Base-by-base conservation (phyloP, 2,797 vertebrate genomes). In the Chiroxiphia lanceolata region DNA sequence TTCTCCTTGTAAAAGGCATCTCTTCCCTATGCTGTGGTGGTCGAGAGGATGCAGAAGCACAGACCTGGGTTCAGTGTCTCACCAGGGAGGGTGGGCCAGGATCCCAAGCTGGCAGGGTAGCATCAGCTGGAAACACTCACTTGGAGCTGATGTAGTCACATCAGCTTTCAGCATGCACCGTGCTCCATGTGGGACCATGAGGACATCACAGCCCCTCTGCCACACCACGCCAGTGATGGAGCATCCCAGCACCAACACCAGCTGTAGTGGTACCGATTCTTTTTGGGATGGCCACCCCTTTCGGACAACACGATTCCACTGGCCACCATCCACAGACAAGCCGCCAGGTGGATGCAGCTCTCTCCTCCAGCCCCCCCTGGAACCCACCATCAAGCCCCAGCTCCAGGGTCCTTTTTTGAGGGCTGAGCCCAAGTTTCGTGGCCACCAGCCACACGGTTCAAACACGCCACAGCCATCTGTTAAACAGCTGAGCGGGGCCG, bases 161-260 rank as follows among this genome's bases (percentile, higher is more conserved):
- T 56, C 2, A 78, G 31, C 51, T 61, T 61, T 67, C 0, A 0
- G 76, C 4, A 1, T 0, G 14, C 29, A 5, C 40, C 6, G 0
- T 3, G 47, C 6, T 27, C 21, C 1, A 6, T 3, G 2, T 29
- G 50, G 54, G 23, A 80, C 42, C 33, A 45, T 2, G 0, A 1
- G 53, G 53, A 81, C 50, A 23, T 2, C 0, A 0, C 11, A 14
- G 40, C 38, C 34, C 34, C 29, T 18, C 19, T 0, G 0, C 15
- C 6, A 1, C 83, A 51, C 34, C 4, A 0, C 0, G 0, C 4
- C 0, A 0, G 31, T 23, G 9, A 61, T 2, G 19, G 6, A 7
- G 23, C 40, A 84, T 11, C 47, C 51, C 2, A 2, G 71, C 53
- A 61, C 20, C 3, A 0, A 38, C 26, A 16, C 5, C 38, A 64